Percentiles rank a stretch among this genome's conserved stretches.
Evolutionary conservation across 1,140 invertebrate species (phyloP).

Genomic region (Trissolcus basalis): DNA sequence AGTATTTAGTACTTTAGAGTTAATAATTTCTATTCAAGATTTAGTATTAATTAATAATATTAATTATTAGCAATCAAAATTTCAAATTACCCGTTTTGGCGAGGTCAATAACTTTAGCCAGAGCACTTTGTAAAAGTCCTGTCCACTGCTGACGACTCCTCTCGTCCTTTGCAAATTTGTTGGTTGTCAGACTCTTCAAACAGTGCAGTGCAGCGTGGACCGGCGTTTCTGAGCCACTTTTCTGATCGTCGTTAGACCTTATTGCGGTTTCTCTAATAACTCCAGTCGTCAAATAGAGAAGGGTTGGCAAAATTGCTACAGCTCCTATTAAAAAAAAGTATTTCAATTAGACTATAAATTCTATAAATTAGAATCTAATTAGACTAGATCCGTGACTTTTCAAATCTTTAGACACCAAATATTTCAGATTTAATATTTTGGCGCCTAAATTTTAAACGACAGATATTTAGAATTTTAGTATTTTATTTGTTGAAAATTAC

Average conservation of each 20-base stretch:
- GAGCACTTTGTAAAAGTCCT: constrained; percentile 87
- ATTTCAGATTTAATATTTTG: too few species aligned
- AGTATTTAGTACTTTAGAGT: too few species aligned
- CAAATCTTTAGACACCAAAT: background rate
- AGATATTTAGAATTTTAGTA: constrained; percentile 17
- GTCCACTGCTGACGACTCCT: constrained; percentile 83
- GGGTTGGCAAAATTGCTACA: constrained; percentile 90
- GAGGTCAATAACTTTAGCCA: constrained; percentile 92
- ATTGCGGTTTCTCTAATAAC: constrained; percentile 88
- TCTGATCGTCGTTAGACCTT: constrained; percentile 78
- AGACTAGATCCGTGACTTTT: too few species aligned
- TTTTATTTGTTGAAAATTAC: too few species aligned
- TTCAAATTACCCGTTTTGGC: constrained; percentile 84
- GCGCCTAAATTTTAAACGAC: too few species aligned
- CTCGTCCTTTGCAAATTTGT: constrained; percentile 81
- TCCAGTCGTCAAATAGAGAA: constrained; percentile 93
- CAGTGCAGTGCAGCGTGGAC: constrained; percentile 83
- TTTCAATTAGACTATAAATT: too few species aligned
- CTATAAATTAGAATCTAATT: too few species aligned
- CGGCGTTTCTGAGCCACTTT: constrained; percentile 78
- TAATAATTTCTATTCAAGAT: too few species aligned
- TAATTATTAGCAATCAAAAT: too few species aligned
- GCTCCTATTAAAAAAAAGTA: constrained; percentile 80
- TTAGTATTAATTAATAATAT: too few species aligned
- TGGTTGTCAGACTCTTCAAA: constrained; percentile 81